These are phyloP conservation scores for Meandrina meandrites DNA, from an alignment of 92 coral and sea anemone genomes.

Conservation along the genomic window DNA sequence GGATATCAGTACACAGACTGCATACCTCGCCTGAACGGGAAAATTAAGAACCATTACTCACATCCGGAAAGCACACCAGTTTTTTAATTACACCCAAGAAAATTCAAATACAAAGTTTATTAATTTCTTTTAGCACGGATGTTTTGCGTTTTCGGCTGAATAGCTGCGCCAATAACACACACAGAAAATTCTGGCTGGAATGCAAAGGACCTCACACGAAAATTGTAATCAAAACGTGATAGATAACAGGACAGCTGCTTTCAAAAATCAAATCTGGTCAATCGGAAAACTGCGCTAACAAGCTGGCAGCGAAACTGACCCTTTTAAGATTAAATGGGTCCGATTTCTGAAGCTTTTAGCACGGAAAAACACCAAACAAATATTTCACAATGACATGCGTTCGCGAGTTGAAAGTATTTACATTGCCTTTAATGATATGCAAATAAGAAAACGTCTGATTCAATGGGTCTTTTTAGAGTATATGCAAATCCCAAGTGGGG, in stretches of 20 bases:
- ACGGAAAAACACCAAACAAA: slow-evolving; percentile 21
- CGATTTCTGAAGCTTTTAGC: slow-evolving; percentile 17
- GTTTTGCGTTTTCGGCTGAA: slow-evolving; percentile 17
- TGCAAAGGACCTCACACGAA: slow-evolving; percentile 12
- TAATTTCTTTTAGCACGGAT: slow-evolving; percentile 22
- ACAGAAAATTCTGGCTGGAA: slow-evolving; percentile 30
- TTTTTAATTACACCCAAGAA: slow-evolving; percentile 20
- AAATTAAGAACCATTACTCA: slow-evolving; percentile 12
- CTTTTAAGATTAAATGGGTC: background rate
- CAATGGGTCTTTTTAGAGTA: slow-evolving; percentile 19
- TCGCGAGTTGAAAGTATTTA: slow-evolving; percentile 24
- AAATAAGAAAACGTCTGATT: slow-evolving; percentile 12
- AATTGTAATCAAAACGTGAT: background rate
- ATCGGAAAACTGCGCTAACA: slow-evolving; percentile 1
- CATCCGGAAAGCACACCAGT: slow-evolving; percentile 5
- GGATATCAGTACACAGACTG: background rate
- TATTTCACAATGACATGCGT: slow-evolving; percentile 13
- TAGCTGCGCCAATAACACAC: background rate
- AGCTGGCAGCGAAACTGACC: background rate
- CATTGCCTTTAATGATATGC: slow-evolving; percentile 26
- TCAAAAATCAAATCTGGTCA: background rate
- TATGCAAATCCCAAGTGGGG: slow-evolving; percentile 39
- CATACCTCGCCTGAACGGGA: background rate
- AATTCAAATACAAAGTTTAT: slow-evolving; percentile 3
- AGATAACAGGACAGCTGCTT: slow-evolving; percentile 30